These are phyloP conservation scores for Aphelocoma coerulescens DNA, from an alignment of 2,113 vertebrate genomes.

Conservation along the genomic window DNA sequence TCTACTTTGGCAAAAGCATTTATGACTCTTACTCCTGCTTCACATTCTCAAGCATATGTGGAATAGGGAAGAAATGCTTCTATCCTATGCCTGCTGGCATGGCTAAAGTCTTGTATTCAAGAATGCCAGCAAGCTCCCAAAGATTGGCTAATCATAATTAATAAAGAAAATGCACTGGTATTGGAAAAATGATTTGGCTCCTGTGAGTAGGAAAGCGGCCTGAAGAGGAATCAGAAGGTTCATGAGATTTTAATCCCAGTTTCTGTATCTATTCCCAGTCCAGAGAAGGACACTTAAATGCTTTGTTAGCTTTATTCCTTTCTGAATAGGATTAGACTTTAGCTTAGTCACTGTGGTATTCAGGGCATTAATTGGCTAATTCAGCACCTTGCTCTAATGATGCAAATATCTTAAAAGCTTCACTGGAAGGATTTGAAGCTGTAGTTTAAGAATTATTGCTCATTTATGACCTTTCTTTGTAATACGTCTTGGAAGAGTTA, in stretches of 20 bases:
- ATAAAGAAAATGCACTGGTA: not conserved
- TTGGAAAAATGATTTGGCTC: not conserved
- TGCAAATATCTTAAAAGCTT: constrained; percentile 23
- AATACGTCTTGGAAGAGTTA: not conserved
- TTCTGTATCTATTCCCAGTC: not conserved
- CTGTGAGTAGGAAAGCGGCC: not conserved
- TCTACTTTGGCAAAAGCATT: not conserved
- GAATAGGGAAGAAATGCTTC: not conserved
- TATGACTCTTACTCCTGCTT: not conserved
- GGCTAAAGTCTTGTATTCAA: not conserved
- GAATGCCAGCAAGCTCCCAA: not conserved
- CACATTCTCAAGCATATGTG: not conserved
- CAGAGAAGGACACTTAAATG: not conserved
- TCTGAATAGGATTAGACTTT: not conserved
- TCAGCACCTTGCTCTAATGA: not conserved
- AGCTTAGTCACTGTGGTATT: constrained; percentile 9
- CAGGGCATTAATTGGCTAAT: constrained; percentile 11
- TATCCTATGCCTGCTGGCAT: not conserved
- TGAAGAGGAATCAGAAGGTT: not conserved
- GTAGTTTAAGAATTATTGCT: not conserved
- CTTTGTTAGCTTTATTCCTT: not conserved
- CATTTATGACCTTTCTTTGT: not conserved
- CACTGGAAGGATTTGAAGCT: constrained; percentile 15
- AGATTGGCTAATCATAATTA: not conserved
- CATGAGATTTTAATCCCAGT: not conserved